phyloP scores from a whole-genome alignment of 2,113 vertebrate species.

The Scortum barcoo region DNA sequence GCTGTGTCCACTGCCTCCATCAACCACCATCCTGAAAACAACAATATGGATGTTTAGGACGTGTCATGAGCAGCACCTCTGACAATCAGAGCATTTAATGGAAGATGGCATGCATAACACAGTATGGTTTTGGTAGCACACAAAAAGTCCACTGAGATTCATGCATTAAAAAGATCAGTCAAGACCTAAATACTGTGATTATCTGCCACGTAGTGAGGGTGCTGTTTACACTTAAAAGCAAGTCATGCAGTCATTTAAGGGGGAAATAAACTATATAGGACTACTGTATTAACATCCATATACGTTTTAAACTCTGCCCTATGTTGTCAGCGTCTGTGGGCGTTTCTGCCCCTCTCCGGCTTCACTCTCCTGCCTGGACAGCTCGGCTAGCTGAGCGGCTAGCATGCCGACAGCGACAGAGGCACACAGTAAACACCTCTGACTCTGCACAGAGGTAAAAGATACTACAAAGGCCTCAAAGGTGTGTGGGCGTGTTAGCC shows the following conservation, averaged over 20 bases:
- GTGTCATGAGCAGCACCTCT: neutral
- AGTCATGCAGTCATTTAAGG: slow-evolving; percentile 1
- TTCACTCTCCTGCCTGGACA: neutral
- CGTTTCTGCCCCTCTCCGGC: neutral
- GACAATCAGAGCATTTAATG: neutral
- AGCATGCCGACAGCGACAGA: slow-evolving; percentile 45
- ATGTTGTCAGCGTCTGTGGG: neutral
- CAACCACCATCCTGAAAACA: slow-evolving; percentile 94
- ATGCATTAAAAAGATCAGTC: slow-evolving; percentile 5
- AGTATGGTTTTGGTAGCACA: neutral
- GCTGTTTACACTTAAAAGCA: slow-evolving; percentile 4
- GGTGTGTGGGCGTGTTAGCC: slow-evolving; percentile 2
- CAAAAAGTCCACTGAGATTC: neutral
- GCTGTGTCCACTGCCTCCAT: slow-evolving; percentile 90
- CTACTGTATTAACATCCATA: neutral
- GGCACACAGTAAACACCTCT: neutral
- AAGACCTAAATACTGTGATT: slow-evolving; percentile 1
- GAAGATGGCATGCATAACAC: neutral
- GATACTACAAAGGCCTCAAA: neutral
- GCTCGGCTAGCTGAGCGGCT: slow-evolving; percentile 35
- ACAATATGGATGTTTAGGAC: slow-evolving; percentile 79
- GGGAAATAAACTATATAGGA: neutral
- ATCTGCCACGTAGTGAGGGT: neutral
- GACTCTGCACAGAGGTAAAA: neutral
- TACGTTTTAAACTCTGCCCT: slow-evolving; percentile 2